Evolutionary conservation across 2,888 invertebrate genomes (phyloP), one percentile per base, ranked within the genome.

Genomic region (Acleris sparsana): DNA sequence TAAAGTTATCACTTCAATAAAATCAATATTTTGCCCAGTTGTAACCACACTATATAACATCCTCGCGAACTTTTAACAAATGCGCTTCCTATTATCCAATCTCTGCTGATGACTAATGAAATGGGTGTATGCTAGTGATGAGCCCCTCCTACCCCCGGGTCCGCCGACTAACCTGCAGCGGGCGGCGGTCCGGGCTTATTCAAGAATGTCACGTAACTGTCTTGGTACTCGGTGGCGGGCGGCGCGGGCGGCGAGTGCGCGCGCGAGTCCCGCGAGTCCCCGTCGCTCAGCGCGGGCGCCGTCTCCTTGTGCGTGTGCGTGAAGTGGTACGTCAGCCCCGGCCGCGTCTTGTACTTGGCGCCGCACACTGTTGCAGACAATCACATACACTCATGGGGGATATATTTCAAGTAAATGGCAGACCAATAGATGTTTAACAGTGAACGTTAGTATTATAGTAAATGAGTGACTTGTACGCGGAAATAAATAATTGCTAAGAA

Each of bases 291-390:
- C 56, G 83, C 80, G 25, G 76, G 70, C 63, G 72, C 70, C 55
- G 93, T 92, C 80, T 94, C 94, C 88, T 94, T 94, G 94, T 97
- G 97, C 83, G 97, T 97, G 94, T 98, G 98, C 83, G 96, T 96
- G 94, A 97, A 97, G 95, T 99, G 98, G 94, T 98, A 98, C 79
- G 97, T 97, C 85, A 99, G 95, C 75, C 98, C 98, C 75, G 98
- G 98, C 76, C 98, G 95, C 73, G 98, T 98, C 95, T 99, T 98
- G 96, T 99, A 98, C 84, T 98, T 96, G 82, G 97, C 97, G 87
- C 97, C 97, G 94, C 98, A 99, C 87, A 97, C 97, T 97, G 95
- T 89, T n/a, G n/a, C 60, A 62, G 5, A 52, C 13, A 20, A 16
- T 1, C 16, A n/a, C 5, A 44, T n/a, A 5, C n/a, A 1, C 9